These are phyloP conservation scores for Saccostrea echinata DNA, from an alignment of 1,140 invertebrate genomes.

Conservation along the genomic window DNA sequence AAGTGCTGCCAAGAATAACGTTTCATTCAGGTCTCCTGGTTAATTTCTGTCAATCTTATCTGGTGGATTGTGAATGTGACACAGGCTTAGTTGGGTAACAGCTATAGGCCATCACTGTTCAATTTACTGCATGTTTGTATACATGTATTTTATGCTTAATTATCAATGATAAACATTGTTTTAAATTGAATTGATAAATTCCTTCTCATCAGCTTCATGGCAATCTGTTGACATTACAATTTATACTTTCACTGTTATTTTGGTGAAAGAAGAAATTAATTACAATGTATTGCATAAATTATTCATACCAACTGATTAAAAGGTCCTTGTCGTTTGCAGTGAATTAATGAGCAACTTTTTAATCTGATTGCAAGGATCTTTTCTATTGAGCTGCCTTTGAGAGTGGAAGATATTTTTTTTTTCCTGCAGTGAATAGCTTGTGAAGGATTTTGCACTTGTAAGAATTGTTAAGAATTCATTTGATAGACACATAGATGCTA, in stretches of 20 bases:
- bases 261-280: background rate
- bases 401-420: background rate
- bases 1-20: background rate
- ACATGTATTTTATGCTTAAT: background rate
- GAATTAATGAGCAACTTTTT: background rate
- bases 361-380: background rate
- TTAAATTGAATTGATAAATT: background rate
- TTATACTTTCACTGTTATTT: background rate
- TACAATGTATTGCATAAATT: conserved; percentile 5
- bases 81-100: background rate
- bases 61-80: background rate
- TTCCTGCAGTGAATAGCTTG: background rate
- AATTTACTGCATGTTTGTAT: background rate
- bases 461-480: background rate
- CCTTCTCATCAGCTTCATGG: background rate
- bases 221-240: background rate
- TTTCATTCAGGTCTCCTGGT: background rate
- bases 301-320: background rate
- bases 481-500: background rate
- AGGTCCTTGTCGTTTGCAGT: background rate
- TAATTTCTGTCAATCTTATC: background rate
- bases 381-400: background rate
- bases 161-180: background rate
- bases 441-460: conserved; percentile 1
- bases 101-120: too few species aligned